phyloP scores from a whole-genome alignment of 1,140 invertebrate species.

The Plutomurus gul region DNA sequence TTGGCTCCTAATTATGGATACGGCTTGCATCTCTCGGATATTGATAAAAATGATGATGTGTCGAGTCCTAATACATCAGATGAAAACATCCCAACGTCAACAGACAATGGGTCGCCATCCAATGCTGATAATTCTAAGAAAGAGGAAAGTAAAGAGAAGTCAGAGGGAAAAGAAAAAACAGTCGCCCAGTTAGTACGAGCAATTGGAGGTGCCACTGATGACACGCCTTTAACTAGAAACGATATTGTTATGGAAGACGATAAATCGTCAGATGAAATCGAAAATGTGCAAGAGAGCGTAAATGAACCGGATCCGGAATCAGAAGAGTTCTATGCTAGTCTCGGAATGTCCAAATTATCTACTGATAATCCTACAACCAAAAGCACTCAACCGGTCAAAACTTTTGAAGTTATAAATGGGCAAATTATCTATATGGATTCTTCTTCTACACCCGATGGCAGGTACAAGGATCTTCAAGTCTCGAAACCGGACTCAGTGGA shows the following conservation, averaged over 20 bases:
- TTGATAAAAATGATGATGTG: not conserved
- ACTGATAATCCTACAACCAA: not conserved
- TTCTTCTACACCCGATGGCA: not conserved
- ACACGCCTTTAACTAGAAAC: constrained; percentile 33
- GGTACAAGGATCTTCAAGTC: not conserved
- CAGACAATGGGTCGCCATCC: not conserved
- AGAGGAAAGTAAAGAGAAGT: not conserved
- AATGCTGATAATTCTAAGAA: not conserved
- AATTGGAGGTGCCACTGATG: constrained; percentile 48
- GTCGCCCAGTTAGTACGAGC: constrained; percentile 48
- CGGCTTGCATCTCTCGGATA: constrained; percentile 39
- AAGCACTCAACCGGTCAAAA: not conserved
- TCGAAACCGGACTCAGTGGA: not conserved
- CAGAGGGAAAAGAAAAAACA: constrained; percentile 27
- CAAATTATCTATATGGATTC: not conserved
- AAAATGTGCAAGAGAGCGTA: not conserved
- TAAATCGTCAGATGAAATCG: not conserved
- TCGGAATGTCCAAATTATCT: constrained; percentile 34
- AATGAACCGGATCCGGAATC: constrained; percentile 16
- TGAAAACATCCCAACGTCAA: not conserved
- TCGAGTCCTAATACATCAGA: not conserved
- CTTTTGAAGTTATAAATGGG: not conserved
- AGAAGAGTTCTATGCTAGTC: constrained; percentile 47
- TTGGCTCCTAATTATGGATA: constrained; percentile 52
- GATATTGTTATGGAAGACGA: constrained; percentile 51